These are phyloP conservation scores for Blera fallax DNA, from an alignment of 2,888 invertebrate species.

Conservation along the genomic window DNA sequence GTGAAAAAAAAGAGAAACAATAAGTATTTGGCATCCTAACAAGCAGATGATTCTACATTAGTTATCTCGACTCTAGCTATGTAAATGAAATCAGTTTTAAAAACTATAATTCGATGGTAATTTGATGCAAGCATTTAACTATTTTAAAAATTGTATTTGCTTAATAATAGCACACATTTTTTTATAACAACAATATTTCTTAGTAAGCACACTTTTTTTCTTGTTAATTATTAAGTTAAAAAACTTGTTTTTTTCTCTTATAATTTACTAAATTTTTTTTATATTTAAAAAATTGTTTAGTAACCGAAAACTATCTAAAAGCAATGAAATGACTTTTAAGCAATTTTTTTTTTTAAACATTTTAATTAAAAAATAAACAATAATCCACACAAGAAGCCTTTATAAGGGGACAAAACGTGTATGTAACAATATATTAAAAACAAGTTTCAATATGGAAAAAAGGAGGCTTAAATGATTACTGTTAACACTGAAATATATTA, in stretches of 20 bases:
- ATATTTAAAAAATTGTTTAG: constrained; percentile 17
- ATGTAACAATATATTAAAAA: neutral
- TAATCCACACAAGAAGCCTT: neutral
- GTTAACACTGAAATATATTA: constrained; percentile 61
- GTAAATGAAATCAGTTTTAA: neutral
- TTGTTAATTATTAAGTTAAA: constrained; percentile 41
- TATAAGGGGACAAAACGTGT: neutral
- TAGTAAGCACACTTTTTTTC: constrained; percentile 55
- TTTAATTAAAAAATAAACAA: neutral
- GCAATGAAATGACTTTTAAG: constrained; percentile 12
- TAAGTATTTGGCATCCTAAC: too few species aligned
- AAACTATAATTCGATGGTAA: constrained; percentile 8
- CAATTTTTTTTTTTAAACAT: neutral
- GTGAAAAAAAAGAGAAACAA: too few species aligned
- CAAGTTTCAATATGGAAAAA: neutral
- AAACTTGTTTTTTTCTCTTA: constrained; percentile 11
- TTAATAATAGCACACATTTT: constrained; percentile 36
- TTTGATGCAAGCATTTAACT: constrained; percentile 48
- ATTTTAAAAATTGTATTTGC: constrained; percentile 17
- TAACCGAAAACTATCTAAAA: constrained; percentile 45
- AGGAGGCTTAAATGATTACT: neutral
- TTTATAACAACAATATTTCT: constrained; percentile 46
- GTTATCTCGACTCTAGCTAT: neutral
- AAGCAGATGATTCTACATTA: neutral
- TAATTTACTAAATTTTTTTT: neutral